Evolutionary conservation across 2,797 vertebrate species (phyloP).

Genomic region (Typhlichthys subterraneus): DNA sequence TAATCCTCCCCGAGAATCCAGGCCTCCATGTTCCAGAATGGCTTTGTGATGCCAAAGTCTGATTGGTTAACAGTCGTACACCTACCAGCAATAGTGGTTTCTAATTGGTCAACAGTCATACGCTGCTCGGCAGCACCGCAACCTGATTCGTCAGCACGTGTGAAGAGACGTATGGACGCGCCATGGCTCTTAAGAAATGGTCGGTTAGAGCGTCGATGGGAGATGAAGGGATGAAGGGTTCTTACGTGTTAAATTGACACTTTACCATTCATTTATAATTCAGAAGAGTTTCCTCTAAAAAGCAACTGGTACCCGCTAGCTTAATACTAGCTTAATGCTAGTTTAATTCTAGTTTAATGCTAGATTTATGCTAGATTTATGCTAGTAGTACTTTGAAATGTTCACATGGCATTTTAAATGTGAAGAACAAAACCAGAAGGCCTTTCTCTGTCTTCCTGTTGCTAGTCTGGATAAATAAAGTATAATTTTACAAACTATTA

Average conservation of each 20-base stretch:
- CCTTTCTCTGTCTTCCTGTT: no score
- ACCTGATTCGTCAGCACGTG: constrained; percentile 26
- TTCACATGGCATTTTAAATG: no score
- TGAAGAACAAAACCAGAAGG: no score
- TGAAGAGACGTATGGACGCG: constrained; percentile 11
- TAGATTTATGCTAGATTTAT: no score
- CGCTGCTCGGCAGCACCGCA: constrained; percentile 20
- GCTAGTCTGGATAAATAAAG: no score
- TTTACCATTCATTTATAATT: no score
- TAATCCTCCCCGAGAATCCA: background rate
- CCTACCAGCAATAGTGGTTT: constrained; percentile 13
- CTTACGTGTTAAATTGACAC: no score
- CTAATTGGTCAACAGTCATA: constrained; percentile 46
- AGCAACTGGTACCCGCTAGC: background rate
- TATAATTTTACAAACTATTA: no score
- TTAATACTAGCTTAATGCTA: no score
- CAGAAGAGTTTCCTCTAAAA: background rate
- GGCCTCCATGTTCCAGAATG: background rate
- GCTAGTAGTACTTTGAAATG: no score
- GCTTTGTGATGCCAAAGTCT: constrained; percentile 3
- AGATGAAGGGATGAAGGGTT: no score
- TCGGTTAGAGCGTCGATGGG: background rate
- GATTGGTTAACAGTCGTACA: constrained; percentile 50
- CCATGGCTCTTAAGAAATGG: background rate
- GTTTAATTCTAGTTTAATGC: no score